phyloP scores from a whole-genome alignment of 2,888 invertebrate genomes.

The Zhuqinia jingwanae region DNA sequence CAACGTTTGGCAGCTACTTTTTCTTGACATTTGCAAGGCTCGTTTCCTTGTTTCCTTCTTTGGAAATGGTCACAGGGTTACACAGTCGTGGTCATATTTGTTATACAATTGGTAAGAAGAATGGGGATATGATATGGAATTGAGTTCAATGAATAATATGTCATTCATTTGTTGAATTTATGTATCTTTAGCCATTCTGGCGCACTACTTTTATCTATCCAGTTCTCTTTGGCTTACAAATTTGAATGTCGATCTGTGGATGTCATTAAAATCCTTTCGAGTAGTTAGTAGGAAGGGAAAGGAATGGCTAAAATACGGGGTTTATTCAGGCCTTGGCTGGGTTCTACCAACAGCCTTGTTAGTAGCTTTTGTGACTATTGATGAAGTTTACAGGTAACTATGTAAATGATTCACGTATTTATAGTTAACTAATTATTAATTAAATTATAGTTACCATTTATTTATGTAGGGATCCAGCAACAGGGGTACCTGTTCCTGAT shows the following conservation, averaged over 20 bases:
- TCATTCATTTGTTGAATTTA: neutral
- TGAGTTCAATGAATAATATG: neutral
- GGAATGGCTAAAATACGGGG: neutral
- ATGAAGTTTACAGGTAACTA: slow-evolving; percentile 40
- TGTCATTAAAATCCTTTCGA: neutral
- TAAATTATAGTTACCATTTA: too few relatives aligned
- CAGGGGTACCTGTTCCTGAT: slow-evolving; percentile 11
- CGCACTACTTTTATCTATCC: slow-evolving; percentile 27
- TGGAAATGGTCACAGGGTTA: too few relatives aligned
- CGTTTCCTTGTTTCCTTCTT: neutral
- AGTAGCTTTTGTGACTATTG: neutral
- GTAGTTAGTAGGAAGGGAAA: neutral
- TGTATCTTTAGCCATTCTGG: neutral
- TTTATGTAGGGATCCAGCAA: slow-evolving; percentile 9
- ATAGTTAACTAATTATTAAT: too few relatives aligned
- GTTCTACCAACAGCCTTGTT: neutral
- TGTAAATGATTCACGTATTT: too few relatives aligned
- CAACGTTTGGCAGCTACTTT: neutral
- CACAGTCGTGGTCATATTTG: neutral
- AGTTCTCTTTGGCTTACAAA: slow-evolving; percentile 30
- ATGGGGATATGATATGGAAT: neutral
- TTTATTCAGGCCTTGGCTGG: slow-evolving; percentile 19
- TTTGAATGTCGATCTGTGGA: slow-evolving; percentile 47
- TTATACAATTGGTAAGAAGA: neutral
- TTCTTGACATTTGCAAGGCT: neutral